Percentiles rank a stretch among this genome's conserved stretches.
Conservation (phyloP, 2,888 invertebrate genomes). For the Scotopteryx bipunctaria region DNA sequence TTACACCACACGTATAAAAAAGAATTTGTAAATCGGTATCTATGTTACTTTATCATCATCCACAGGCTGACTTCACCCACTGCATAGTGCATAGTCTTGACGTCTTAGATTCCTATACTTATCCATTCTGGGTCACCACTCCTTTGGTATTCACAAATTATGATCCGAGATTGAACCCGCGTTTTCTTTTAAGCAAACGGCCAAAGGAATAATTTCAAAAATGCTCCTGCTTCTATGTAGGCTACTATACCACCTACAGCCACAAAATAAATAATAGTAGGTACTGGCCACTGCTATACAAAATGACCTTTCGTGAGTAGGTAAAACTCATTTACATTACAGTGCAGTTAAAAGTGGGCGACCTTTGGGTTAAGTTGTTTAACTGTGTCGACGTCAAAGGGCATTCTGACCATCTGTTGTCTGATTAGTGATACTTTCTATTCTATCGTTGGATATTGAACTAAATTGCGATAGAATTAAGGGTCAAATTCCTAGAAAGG, state of each 20-base stretch:
- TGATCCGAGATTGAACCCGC: too few relatives aligned
- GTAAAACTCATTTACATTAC: slow-evolving; percentile 19
- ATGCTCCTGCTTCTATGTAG: slow-evolving; percentile 5
- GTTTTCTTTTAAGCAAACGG: too few relatives aligned
- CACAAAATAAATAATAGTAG: too few relatives aligned
- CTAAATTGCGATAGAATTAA: not conserved
- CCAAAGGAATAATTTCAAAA: too few relatives aligned
- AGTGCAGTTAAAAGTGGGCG: slow-evolving; percentile 24
- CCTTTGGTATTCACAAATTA: too few relatives aligned
- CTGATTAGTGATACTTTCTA: slow-evolving; percentile 13
- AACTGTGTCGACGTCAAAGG: slow-evolving; percentile 34
- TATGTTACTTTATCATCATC: too few relatives aligned
- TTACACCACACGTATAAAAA: too few relatives aligned
- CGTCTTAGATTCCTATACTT: too few relatives aligned
- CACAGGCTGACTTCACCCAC: too few relatives aligned
- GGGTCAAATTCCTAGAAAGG: not conserved
- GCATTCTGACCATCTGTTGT: slow-evolving; percentile 34
- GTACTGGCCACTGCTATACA: slow-evolving; percentile 14
- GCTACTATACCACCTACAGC: slow-evolving; percentile 5
- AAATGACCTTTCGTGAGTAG: slow-evolving; percentile 18
- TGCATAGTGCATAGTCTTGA: too few relatives aligned
- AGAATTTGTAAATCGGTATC: too few relatives aligned
- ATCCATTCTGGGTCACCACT: too few relatives aligned
- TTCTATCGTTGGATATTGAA: slow-evolving; percentile 4
- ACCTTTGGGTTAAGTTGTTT: slow-evolving; percentile 29